Evolutionary conservation across 2,797 vertebrate genomes (phyloP), one percentile per base, ranked within the genome.

Genomic region (Artibeus jamaicensis): DNA sequence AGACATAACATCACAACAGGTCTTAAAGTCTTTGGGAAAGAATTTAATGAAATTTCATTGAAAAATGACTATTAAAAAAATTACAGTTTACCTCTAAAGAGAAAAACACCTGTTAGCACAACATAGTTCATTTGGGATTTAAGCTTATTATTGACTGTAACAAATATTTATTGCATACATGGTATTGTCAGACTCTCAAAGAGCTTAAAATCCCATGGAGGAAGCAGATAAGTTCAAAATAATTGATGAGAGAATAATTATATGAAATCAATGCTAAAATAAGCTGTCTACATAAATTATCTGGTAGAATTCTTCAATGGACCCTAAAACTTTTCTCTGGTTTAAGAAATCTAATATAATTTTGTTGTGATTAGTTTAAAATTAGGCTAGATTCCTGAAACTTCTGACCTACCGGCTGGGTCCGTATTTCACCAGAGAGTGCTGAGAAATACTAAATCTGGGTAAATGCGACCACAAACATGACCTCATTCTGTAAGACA

Each of bases 11-110:
- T 29, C 37, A 93, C 6, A 77, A 82, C 1, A 91, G 26, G 24
- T 67, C n/a, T 95, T 95, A 89, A 74, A 91, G 9, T 57, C 53
- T 94, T 57, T 24, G 91, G 37, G 21, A 39, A 96, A 93, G 12
- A 86, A 34, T 48, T 46, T 71, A 86, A 90, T 39, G 32, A 44
- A 6, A 94, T 93, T 94, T 86, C 57, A 67, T 68, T 18, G 37
- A 37, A 86, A 96, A 79, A 34, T 26, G 16, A 76, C 8, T n/a
- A n/a, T n/a, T n/a, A n/a, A 85, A 42, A 37, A 96, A 79, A 42
- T 21, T 16, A 76, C 6, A 82, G 26, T 93, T 94, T 89, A 76
- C 9, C 74, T 94, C 29, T 59, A 67, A 87, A 89, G 24, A 95
- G 81, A 93, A 91, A 96, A 95, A 76, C 6, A 57, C 19, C 32